Evolutionary conservation across 2,113 vertebrate genomes (phyloP).

Genomic region (Ammospiza caudacuta): DNA sequence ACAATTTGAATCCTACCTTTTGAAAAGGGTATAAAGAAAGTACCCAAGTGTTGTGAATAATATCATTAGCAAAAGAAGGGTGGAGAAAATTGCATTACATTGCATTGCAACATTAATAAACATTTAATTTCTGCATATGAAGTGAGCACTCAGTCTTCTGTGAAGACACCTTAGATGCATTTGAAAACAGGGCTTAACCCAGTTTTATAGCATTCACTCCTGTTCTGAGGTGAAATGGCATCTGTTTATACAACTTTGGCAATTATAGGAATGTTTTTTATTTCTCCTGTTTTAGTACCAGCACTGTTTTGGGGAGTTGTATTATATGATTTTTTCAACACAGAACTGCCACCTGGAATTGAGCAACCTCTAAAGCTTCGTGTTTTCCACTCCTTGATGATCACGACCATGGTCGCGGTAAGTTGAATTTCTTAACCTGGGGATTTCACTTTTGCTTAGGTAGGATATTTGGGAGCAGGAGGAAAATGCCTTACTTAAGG

Average conservation of each 20-base stretch:
- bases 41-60: background rate
- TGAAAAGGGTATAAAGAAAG: background rate
- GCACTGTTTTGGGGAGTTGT: background rate
- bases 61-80: conserved; percentile 35
- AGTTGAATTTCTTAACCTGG: conserved; percentile 2
- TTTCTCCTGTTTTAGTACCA: conserved; percentile 29
- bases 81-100: conserved; percentile 34
- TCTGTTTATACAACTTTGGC: background rate
- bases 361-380: conserved; percentile 57
- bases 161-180: background rate
- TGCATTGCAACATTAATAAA: conserved; percentile 57
- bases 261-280: background rate
- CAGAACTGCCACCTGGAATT: conserved; percentile 49
- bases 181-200: background rate
- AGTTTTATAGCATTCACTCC: background rate
- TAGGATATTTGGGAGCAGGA: background rate
- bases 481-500: background rate
- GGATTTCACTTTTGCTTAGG: background rate
- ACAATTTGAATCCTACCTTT: background rate
- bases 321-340: background rate
- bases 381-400: background rate
- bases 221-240: background rate
- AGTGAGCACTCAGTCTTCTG: background rate
- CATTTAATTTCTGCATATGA: conserved; percentile 9
- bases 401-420: background rate